Evolutionary conservation across 2,888 invertebrate species (phyloP).

Genomic region (Ypsolopha scabrella): DNA sequence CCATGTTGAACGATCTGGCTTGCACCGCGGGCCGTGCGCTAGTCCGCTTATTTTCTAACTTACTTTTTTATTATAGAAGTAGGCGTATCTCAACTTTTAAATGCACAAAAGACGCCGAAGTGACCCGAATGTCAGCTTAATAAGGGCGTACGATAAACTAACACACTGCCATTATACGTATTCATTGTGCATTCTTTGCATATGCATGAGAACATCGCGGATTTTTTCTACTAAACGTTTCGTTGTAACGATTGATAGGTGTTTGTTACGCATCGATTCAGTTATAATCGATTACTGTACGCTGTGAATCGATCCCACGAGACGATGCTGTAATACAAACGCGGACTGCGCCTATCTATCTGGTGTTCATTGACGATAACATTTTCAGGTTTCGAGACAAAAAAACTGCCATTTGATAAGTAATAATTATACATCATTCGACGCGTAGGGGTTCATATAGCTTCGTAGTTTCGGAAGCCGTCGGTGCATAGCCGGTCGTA

Average conservation of each 20-base stretch:
- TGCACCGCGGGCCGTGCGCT: conserved; percentile 61
- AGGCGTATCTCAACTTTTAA: conserved; percentile 42
- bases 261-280: not conserved
- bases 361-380: conserved; percentile 16
- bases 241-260: not conserved
- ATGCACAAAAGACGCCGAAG: conserved; percentile 56
- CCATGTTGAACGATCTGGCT: conserved; percentile 47
- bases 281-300: conserved; percentile 12
- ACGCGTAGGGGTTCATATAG: conserved; percentile 47
- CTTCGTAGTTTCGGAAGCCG: conserved; percentile 57
- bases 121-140: conserved; percentile 38
- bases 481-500: conserved; percentile 62
- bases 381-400: conserved; percentile 43
- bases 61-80: conserved; percentile 48
- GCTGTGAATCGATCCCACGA: conserved; percentile 53
- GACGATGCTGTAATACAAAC: conserved; percentile 21
- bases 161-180: conserved; percentile 64
- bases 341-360: conserved; percentile 4
- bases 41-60: conserved; percentile 30
- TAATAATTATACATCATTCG: conserved; percentile 54
- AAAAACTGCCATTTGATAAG: conserved; percentile 66
- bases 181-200: conserved; percentile 33
- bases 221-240: conserved; percentile 24
- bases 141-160: conserved; percentile 35
- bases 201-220: conserved; percentile 33